Conservation (phyloP, 2,888 invertebrate genomes). For the Labia minor region DNA sequence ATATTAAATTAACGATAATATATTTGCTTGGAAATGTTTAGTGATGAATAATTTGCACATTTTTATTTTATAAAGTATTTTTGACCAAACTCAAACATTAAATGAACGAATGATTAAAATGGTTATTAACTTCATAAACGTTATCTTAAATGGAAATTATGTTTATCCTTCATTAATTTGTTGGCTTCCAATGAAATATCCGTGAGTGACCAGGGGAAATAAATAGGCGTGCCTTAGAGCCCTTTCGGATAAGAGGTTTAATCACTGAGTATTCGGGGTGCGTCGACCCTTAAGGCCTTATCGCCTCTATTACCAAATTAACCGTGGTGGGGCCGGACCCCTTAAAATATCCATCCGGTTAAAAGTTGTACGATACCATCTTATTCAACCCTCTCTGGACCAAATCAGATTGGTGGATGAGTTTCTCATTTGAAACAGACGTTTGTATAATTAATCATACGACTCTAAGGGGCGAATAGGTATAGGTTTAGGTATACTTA, state of each 20-base stretch:
- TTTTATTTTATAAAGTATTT: no score
- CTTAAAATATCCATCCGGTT: background rate
- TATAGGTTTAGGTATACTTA: no score
- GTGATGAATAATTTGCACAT: no score
- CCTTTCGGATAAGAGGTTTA: background rate
- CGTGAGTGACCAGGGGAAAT: background rate
- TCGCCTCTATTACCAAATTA: slow-evolving; percentile 13
- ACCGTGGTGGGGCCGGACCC: background rate
- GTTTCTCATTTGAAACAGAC: slow-evolving; percentile 6
- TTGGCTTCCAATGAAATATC: background rate
- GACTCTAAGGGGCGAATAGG: background rate
- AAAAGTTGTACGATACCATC: slow-evolving; percentile 1
- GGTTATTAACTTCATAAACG: no score
- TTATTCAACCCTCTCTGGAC: slow-evolving; percentile 13
- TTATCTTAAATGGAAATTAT: background rate
- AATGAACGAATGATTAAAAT: no score
- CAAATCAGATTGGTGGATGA: background rate
- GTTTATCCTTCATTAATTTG: slow-evolving; percentile 7
- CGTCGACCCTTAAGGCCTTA: background rate
- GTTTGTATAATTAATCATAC: background rate
- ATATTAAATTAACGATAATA: no score
- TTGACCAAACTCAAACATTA: no score
- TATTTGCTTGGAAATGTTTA: no score
- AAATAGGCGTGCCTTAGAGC: background rate
- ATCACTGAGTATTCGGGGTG: background rate